These are phyloP conservation scores for human (Homo sapiens) DNA, from an alignment of 2,113 vertebrate species.

Conservation along the genomic window DNA sequence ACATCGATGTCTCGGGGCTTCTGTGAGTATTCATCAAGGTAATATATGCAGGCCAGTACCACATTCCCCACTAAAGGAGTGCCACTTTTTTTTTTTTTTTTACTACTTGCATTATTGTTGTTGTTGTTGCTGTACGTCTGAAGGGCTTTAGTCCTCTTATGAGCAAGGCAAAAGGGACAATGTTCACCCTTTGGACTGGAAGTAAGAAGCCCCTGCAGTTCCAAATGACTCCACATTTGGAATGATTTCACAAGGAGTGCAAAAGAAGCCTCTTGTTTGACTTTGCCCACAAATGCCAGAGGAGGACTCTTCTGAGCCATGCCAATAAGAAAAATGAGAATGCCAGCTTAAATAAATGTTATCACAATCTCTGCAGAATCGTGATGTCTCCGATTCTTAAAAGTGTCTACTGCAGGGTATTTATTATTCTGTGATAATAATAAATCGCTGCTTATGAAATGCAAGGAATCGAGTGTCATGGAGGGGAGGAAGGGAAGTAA, in stretches of 20 bases:
- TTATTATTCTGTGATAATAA: conserved; percentile 76
- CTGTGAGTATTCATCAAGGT: background rate
- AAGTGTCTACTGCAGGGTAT: conserved; percentile 48
- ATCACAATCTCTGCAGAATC: conserved; percentile 37
- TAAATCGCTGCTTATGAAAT: conserved; percentile 67
- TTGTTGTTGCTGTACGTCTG: too few relatives aligned
- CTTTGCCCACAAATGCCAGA: background rate
- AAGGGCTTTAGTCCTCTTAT: background rate
- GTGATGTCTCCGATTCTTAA: conserved; percentile 44
- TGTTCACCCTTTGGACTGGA: background rate
- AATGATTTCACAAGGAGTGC: background rate
- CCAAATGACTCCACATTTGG: background rate
- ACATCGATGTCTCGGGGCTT: background rate
- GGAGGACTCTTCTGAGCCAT: background rate
- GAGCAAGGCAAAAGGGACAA: accelerated
- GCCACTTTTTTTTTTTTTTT: accelerated
- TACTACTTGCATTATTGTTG: background rate
- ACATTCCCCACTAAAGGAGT: background rate
- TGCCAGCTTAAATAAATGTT: conserved; percentile 45
- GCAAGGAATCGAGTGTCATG: conserved; percentile 68
- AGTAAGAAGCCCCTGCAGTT: background rate
- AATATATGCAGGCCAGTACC: accelerated
- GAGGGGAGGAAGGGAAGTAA: conserved; percentile 52
- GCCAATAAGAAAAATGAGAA: conserved; percentile 19
- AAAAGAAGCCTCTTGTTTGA: background rate